Evolutionary conservation across 2,888 invertebrate species (phyloP), one percentile per base, ranked within the genome.

Genomic region (Calliscelio sp.): DNA sequence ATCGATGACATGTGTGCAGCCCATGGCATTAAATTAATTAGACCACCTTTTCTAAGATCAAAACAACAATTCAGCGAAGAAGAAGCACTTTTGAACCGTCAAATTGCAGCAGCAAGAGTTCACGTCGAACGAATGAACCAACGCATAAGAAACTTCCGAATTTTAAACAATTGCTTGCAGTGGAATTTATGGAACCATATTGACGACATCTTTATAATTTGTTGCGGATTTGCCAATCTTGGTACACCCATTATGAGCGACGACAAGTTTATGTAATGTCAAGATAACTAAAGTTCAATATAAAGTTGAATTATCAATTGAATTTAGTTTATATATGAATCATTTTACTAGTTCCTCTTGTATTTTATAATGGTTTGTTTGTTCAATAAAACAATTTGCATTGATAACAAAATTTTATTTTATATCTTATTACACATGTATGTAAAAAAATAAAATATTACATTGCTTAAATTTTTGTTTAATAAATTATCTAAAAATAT

Each of bases 111-210:
- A 61, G 80, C 82, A 14, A 59, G 86, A 44, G 80, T 84, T n/a
- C 78, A 85, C 35, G 57, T 86, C 11, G 80, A 85, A 74, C 24
- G 84, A n/a, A 57, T 63, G 46, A 86, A 84, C 55, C 70, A 78
- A n/a, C 51, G 71, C 11, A 61, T 80, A 3, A 77, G 81, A 49
- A 11, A n/a, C 11, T 78, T 81, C 46, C 18, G 49, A 46, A 61
- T 84, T 24, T 32, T 84, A 10, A 65, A 70, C 51, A 18, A 70
- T 6, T 38, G 5, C 14, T 25, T 82, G 35, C 51, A 55, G n/a
- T 49, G 49, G 66, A 38, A 65, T 35, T 22, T 75, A 18, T 35
- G 75, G 1, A 14, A 14, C 14, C 7, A 73, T 41, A 49, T 74
- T 3, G 55, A 78, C 22, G 49, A 85, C n/a, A 81, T 85, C 35